Conservation (phyloP, 2,113 vertebrate genomes). For the Paracanthobrama guichenoti region DNA sequence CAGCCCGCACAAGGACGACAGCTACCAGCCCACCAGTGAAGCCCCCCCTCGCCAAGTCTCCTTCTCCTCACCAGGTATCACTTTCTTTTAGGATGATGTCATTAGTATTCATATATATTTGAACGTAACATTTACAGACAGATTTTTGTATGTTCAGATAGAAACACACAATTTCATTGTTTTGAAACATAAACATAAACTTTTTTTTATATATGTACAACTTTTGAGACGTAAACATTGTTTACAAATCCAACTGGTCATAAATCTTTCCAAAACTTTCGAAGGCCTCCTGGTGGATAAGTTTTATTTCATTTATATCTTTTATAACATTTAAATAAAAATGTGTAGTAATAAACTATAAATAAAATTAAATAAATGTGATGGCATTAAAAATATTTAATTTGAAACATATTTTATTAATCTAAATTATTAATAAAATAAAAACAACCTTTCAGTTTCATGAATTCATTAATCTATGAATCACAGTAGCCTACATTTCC, state of each 20-base stretch:
- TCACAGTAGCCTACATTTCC: not conserved
- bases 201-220: too few species aligned
- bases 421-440: not conserved
- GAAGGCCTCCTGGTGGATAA: not conserved
- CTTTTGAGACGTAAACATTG: too few species aligned
- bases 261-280: not conserved
- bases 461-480: not conserved
- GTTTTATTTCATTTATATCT: not conserved
- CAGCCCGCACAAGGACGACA: constrained; percentile 77
- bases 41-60: constrained; percentile 66
- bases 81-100: not conserved
- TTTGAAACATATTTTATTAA: not conserved
- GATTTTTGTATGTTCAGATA: not conserved
- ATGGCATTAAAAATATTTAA: not conserved
- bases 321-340: too few species aligned
- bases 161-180: not conserved
- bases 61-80: constrained; percentile 76
- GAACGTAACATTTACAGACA: not conserved
- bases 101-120: not conserved
- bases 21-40: constrained; percentile 72
- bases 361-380: not conserved
- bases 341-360: too few species aligned
- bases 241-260: not conserved
- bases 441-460: not conserved
- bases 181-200: not conserved